Percentiles rank a stretch among this genome's conserved stretches.
Evolutionary conservation across 2,797 vertebrate species (phyloP).

Genomic region (Acanthurus tractus): DNA sequence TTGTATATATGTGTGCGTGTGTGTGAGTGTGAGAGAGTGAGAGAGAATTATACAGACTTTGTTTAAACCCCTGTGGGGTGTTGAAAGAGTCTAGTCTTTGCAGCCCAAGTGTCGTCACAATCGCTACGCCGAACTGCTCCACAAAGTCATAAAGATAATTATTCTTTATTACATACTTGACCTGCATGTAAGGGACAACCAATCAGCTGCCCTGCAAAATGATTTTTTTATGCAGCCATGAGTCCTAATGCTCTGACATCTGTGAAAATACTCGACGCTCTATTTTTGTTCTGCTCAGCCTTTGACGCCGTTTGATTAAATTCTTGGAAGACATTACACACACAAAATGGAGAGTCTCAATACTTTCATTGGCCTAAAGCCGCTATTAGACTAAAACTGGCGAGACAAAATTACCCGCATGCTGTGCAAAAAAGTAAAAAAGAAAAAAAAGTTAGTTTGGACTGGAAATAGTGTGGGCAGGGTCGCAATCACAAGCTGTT

Average conservation of each 20-base stretch:
- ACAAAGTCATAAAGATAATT: constrained; percentile 60
- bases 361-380: constrained; percentile 55
- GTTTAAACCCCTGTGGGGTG: constrained; percentile 42
- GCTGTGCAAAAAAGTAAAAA: not conserved
- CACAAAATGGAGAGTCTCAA: constrained; percentile 38
- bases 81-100: constrained; percentile 45
- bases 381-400: constrained; percentile 36
- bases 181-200: constrained; percentile 37
- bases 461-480: constrained; percentile 40
- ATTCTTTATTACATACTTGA: constrained; percentile 59
- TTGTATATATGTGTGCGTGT: constrained; percentile 9
- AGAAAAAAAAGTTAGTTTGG: constrained; percentile 14
- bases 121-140: constrained; percentile 46
- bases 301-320: constrained; percentile 54
- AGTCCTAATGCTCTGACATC: constrained; percentile 63
- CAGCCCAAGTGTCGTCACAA: constrained; percentile 48
- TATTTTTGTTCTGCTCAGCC: constrained; percentile 60
- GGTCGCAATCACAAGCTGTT: constrained; percentile 1
- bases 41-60: constrained; percentile 46
- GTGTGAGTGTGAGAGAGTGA: constrained; percentile 9
- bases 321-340: constrained; percentile 34
- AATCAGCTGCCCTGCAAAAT: constrained; percentile 41
- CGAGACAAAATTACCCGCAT: constrained; percentile 18
- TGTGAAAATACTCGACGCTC: constrained; percentile 69
- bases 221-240: constrained; percentile 58